Conservation (phyloP, 2,888 invertebrate genomes). For the Stegana nigrithorax region DNA sequence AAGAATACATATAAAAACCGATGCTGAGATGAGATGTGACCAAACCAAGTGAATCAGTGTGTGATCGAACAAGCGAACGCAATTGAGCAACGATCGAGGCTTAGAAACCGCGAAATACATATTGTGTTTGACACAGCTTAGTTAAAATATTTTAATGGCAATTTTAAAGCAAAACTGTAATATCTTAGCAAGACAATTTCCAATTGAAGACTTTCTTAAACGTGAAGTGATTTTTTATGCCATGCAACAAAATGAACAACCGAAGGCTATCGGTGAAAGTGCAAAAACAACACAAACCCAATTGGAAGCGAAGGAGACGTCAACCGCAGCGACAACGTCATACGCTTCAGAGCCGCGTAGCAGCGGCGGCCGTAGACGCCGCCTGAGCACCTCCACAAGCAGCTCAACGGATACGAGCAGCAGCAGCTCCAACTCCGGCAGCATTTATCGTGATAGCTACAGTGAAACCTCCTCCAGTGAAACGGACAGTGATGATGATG, state of each 20-base stretch:
- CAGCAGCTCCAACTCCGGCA: slow-evolving; percentile 28
- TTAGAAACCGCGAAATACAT: too few species aligned
- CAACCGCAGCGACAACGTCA: slow-evolving; percentile 26
- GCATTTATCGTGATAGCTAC: slow-evolving; percentile 25
- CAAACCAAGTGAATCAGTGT: background rate
- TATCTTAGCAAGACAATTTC: slow-evolving; percentile 9
- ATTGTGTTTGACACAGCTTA: background rate
- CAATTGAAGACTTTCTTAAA: slow-evolving; percentile 16
- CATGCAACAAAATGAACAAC: slow-evolving; percentile 57
- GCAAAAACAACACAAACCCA: slow-evolving; percentile 41
- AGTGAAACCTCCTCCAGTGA: slow-evolving; percentile 24
- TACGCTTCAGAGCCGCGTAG: slow-evolving; percentile 17
- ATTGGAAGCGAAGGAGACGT: slow-evolving; percentile 44
- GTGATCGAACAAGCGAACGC: background rate
- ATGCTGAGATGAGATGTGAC: background rate
- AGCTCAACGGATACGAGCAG: slow-evolving; percentile 35
- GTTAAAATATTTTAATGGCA: slow-evolving; percentile 27
- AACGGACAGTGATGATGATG: slow-evolving; percentile 19
- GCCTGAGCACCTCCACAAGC: slow-evolving; percentile 32
- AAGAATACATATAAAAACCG: background rate
- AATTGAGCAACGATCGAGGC: too few species aligned
- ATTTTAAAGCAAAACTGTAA: slow-evolving; percentile 20
- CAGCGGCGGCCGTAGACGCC: slow-evolving; percentile 22
- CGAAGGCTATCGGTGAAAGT: slow-evolving; percentile 42
- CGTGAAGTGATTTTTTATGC: slow-evolving; percentile 39